Percentiles rank a stretch among this genome's conserved stretches.
Evolutionary conservation across 2,888 invertebrate species (phyloP).

Genomic region (Leucoma salicis): DNA sequence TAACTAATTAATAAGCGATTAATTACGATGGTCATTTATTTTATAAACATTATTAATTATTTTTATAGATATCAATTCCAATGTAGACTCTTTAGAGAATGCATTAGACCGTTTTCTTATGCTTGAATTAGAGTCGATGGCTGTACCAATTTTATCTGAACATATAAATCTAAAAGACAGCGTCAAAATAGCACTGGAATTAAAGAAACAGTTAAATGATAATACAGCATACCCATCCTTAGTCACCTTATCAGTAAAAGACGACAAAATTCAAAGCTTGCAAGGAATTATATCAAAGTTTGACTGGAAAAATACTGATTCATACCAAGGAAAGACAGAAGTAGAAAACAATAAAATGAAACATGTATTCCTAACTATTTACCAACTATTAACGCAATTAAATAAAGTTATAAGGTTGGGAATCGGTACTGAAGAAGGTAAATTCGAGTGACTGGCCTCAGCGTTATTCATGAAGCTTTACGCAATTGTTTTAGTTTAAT

Average conservation of each 20-base stretch:
- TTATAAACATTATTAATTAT: slow-evolving; percentile 5
- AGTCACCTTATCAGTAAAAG: slow-evolving; percentile 31
- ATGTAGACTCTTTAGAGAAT: slow-evolving; percentile 48
- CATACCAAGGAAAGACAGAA: slow-evolving; percentile 33
- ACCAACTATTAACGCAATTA: slow-evolving; percentile 46
- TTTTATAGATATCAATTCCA: slow-evolving; percentile 59
- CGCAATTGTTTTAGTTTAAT: background rate
- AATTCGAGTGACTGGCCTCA: slow-evolving; percentile 19
- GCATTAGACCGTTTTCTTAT: slow-evolving; percentile 45
- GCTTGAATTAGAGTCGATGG: slow-evolving; percentile 38
- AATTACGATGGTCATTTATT: too few relatives aligned
- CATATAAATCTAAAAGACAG: slow-evolving; percentile 36
- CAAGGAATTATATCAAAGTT: slow-evolving; percentile 39
- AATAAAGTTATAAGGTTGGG: slow-evolving; percentile 27
- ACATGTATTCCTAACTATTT: slow-evolving; percentile 39
- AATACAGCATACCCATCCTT: slow-evolving; percentile 17
- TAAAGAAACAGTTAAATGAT: slow-evolving; percentile 32
- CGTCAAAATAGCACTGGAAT: slow-evolving; percentile 38
- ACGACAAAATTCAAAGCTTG: slow-evolving; percentile 29
- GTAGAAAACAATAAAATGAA: slow-evolving; percentile 40
- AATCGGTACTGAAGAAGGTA: slow-evolving; percentile 36
- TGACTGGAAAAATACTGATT: slow-evolving; percentile 48
- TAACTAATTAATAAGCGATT: too few relatives aligned
- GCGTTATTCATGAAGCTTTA: background rate
- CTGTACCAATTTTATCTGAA: slow-evolving; percentile 22